phyloP scores from a whole-genome alignment of 2,888 invertebrate species.

The Nephrotoma guestfalica region DNA sequence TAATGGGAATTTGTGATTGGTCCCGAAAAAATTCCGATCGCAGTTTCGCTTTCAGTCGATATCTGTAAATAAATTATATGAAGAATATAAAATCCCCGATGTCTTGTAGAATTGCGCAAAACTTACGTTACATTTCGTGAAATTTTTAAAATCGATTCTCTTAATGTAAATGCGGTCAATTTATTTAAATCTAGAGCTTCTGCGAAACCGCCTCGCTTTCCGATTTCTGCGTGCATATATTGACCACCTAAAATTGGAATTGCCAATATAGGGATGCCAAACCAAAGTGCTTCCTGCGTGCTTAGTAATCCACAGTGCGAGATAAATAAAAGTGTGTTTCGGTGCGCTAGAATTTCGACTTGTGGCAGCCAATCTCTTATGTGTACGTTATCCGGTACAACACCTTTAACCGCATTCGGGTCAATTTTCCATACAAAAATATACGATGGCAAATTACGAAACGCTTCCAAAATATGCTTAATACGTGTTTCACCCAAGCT shows the following conservation, averaged over 20 bases:
- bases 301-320: conserved; percentile 24
- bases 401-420: conserved; percentile 5
- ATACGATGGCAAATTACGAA: conserved; percentile 20
- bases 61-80: background rate
- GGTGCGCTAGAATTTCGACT: conserved; percentile 28
- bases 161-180: conserved; percentile 11
- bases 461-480: conserved; percentile 17
- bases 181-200: conserved; percentile 14
- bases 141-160: conserved; percentile 13
- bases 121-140: conserved; percentile 12
- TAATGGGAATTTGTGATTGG: conserved; percentile 8
- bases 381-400: conserved; percentile 31
- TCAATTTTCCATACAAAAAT: conserved; percentile 29
- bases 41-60: background rate
- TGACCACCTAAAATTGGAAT: conserved; percentile 24
- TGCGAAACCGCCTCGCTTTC: conserved; percentile 13
- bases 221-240: conserved; percentile 10
- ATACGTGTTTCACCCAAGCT: conserved; percentile 12
- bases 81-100: too few species aligned
- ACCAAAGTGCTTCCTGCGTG: conserved; percentile 21
- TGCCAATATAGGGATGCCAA: conserved; percentile 23
- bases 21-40: conserved; percentile 4
- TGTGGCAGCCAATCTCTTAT: conserved; percentile 36
- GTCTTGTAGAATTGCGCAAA: too few species aligned
- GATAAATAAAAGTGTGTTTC: conserved; percentile 20